Evolutionary conservation across 2,797 vertebrate species (phyloP), one percentile per base, ranked within the genome.

Genomic region (Smutsia temminckii): DNA sequence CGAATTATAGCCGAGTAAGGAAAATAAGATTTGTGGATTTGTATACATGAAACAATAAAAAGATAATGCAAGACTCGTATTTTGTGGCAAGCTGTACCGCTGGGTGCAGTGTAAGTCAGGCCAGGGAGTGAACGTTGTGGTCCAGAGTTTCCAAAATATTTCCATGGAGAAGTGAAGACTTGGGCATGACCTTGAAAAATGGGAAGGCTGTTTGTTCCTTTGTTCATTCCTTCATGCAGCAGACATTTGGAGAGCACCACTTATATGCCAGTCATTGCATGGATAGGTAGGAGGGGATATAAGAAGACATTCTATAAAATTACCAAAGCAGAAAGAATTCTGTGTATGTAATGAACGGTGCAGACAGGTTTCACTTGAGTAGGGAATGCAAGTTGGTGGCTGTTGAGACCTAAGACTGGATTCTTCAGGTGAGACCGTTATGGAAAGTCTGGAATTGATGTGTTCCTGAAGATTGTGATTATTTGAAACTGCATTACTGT

Each of bases 21-120:
- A 88, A 96, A 89, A 42, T 59, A 80, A 91, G 87, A 89, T 89
- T 29, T 77, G 74, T 84, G 25, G 87, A 89, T 89, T 32, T 77
- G 74, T 84, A 21, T 77, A 5, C 79, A 78, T 34, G 21, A 74
- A 91, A 89, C 81, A 91, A 57, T 6, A 16, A 59, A 75, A 80
- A 85, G 79, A 72, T 29, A 25, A 53, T 25, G 18, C n/a, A 84
- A 72, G 63, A 53, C 34, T 64, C 34, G 51, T 40, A 29, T 85
- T 55, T 84, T 85, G 89, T 59, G 59, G 64, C 37, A 66, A 49
- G 68, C 46, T 40, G 0, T 37, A 27, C 32, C 72, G 69, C 87
- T 69, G 29, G 51, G n/a, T 49, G 25, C 34, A 49, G 27, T 37
- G 8, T 69, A 53, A 93, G 57, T 80, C 17, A 49, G 49, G 55